A percentile compares a stretch with the other conserved stretches of the same genome.
Evolutionary conservation across 2,888 invertebrate species (phyloP).

Genomic region (Chalcis sispes): DNA sequence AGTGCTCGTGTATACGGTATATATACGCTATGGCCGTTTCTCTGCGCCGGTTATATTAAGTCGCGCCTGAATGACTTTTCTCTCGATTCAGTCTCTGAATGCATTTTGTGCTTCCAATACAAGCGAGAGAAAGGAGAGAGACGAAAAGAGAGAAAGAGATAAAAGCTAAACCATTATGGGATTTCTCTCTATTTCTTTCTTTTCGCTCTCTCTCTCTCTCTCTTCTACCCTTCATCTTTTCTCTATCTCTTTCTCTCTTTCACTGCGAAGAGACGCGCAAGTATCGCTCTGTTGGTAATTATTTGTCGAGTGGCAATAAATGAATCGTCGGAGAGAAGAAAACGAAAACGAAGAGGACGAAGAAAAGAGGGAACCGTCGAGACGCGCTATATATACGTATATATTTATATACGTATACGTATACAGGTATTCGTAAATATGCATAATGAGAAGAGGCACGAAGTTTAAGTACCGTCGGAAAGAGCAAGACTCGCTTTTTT

Average conservation of each 20-base stretch:
- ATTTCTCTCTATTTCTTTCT: slow-evolving; percentile 47
- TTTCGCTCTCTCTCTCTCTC: slow-evolving; percentile 19
- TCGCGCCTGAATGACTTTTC: slow-evolving; percentile 67
- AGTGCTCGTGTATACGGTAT: slow-evolving; percentile 18
- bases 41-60: slow-evolving; percentile 62
- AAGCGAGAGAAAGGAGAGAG: slow-evolving; percentile 25
- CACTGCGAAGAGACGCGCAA: slow-evolving; percentile 34
- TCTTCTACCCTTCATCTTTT: neutral
- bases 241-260: neutral
- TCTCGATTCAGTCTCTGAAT: slow-evolving; percentile 64
- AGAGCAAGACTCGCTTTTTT: slow-evolving; percentile 44
- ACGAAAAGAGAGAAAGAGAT: no score
- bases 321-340: slow-evolving; percentile 55
- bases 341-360: slow-evolving; percentile 1
- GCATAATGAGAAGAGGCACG: slow-evolving; percentile 47
- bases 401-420: slow-evolving; percentile 18
- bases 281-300: slow-evolving; percentile 66
- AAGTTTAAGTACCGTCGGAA: slow-evolving; percentile 48
- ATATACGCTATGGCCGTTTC: slow-evolving; percentile 14
- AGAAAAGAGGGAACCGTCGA: slow-evolving; percentile 37
- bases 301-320: slow-evolving; percentile 71
- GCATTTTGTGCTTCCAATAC: slow-evolving; percentile 58
- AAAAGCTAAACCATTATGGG: slow-evolving; percentile 37
- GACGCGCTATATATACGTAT: neutral
- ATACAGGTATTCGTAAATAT: slow-evolving; percentile 14